A percentile compares a stretch with the other conserved stretches of the same genome.
phyloP scores from a whole-genome alignment of 1,140 invertebrate species.

The Globodera rostochiensis region DNA sequence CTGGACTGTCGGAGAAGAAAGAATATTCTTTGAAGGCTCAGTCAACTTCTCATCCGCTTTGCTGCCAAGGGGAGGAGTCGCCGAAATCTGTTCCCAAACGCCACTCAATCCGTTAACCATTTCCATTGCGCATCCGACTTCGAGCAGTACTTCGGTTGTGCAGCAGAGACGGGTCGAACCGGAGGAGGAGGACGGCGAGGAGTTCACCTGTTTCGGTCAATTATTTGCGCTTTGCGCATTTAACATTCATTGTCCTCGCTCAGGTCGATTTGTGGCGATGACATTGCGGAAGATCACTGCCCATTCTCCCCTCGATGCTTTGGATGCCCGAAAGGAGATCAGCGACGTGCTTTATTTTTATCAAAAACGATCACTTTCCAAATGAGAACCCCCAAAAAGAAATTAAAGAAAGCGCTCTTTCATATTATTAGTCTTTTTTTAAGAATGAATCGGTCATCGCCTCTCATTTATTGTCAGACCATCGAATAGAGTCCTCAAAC shows the following conservation, averaged over 20 bases:
- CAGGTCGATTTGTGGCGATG: constrained; percentile 21
- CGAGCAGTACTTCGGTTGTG: background rate
- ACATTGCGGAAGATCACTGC: constrained; percentile 13
- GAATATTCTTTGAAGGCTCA: too few species aligned
- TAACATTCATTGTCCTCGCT: too few species aligned
- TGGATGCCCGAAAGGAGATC: constrained; percentile 26
- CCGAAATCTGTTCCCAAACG: background rate
- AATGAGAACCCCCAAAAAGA: background rate
- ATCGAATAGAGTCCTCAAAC: background rate
- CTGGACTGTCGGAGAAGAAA: too few species aligned
- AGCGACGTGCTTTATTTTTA: constrained; percentile 22
- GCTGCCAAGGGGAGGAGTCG: background rate
- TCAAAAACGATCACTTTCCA: background rate
- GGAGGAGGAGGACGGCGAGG: constrained; percentile 10
- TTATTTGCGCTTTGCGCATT: background rate
- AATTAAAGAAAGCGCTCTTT: background rate
- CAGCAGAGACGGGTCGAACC: background rate
- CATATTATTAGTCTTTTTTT: background rate
- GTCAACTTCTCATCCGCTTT: background rate
- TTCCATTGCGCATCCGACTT: background rate
- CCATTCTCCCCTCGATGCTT: constrained; percentile 14
- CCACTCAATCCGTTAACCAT: background rate
- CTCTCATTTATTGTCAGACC: background rate
- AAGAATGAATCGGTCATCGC: background rate
- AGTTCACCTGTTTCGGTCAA: constrained; percentile 26